Percentiles rank a stretch among this genome's conserved stretches.
Evolutionary conservation across 2,888 invertebrate species (phyloP).

Genomic region (Erpobdella octoculata): DNA sequence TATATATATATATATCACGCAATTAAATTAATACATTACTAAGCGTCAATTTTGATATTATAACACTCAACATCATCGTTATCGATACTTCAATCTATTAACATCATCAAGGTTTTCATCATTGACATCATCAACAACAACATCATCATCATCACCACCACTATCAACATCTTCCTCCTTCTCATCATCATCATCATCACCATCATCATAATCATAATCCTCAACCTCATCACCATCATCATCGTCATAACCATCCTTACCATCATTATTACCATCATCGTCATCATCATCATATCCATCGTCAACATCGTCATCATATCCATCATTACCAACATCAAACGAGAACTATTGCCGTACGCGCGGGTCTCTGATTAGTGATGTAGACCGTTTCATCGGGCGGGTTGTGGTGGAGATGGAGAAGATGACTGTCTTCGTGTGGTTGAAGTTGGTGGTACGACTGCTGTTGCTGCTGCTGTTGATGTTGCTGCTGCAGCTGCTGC

Average conservation of each 20-base stretch:
- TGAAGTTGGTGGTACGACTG: neutral
- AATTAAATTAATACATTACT: no score
- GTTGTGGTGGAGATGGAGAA: neutral
- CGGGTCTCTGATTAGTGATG: neutral
- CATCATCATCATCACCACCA: constrained; percentile 18
- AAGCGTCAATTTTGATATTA: neutral
- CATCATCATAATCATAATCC: constrained; percentile 39
- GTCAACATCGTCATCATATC: neutral
- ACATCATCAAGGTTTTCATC: constrained; percentile 27
- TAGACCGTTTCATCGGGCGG: neutral
- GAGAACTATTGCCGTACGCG: constrained; percentile 7
- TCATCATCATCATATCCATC: neutral
- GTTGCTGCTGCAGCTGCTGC: neutral
- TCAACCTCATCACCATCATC: constrained; percentile 30
- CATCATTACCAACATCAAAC: neutral
- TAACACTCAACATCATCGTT: neutral
- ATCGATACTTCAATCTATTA: neutral
- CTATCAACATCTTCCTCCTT: constrained; percentile 37
- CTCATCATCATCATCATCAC: constrained; percentile 29
- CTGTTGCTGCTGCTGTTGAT: constrained; percentile 4
- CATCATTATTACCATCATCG: neutral
- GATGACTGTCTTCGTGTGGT: constrained; percentile 1
- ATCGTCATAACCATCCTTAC: neutral
- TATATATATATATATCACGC: no score
- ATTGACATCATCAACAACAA: constrained; percentile 13